These are phyloP conservation scores for Ranitomeya imitator DNA, from an alignment of 2,113 vertebrate genomes.

Conservation along the genomic window DNA sequence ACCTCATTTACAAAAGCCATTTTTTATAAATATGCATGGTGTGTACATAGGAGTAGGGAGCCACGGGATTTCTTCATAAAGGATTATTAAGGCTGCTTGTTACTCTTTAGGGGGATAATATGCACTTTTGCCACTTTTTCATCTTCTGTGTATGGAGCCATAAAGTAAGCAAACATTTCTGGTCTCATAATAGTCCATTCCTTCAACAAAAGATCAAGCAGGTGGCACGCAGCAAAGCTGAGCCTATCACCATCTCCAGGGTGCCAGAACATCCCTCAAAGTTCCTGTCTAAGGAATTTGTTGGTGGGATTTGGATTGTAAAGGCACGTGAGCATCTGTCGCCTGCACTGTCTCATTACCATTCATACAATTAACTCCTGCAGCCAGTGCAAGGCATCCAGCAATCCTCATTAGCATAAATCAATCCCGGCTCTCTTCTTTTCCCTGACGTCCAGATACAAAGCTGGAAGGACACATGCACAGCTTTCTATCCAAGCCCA, in stretches of 20 bases:
- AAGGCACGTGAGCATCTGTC: slow-evolving; percentile 97
- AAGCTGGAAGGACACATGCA: slow-evolving; percentile 24
- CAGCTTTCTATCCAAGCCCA: background rate
- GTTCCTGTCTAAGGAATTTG: slow-evolving; percentile 77
- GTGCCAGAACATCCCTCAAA: slow-evolving; percentile 77
- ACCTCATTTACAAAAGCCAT: slow-evolving; percentile 34
- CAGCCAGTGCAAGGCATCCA: slow-evolving; percentile 65
- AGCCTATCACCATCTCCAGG: slow-evolving; percentile 72
- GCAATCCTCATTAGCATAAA: slow-evolving; percentile 72
- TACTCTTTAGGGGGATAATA: slow-evolving; percentile 69
- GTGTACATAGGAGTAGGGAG: slow-evolving; percentile 60
- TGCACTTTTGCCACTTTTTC: slow-evolving; percentile 61
- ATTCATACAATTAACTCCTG: slow-evolving; percentile 86
- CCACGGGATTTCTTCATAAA: slow-evolving; percentile 61
- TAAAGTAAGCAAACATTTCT: slow-evolving; percentile 85
- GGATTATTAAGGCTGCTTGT: slow-evolving; percentile 60
- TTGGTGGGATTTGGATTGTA: slow-evolving; percentile 86
- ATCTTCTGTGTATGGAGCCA: slow-evolving; percentile 65
- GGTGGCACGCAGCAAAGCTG: slow-evolving; percentile 83
- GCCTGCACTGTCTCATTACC: slow-evolving; percentile 84
- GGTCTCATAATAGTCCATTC: slow-evolving; percentile 80
- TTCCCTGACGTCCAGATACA: slow-evolving; percentile 10
- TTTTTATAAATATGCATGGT: slow-evolving; percentile 33
- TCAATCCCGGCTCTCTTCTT: slow-evolving; percentile 47
- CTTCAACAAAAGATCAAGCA: slow-evolving; percentile 87